These are phyloP conservation scores for Myotis daubentonii DNA, from an alignment of 2,797 vertebrate genomes.

Conservation along the genomic window DNA sequence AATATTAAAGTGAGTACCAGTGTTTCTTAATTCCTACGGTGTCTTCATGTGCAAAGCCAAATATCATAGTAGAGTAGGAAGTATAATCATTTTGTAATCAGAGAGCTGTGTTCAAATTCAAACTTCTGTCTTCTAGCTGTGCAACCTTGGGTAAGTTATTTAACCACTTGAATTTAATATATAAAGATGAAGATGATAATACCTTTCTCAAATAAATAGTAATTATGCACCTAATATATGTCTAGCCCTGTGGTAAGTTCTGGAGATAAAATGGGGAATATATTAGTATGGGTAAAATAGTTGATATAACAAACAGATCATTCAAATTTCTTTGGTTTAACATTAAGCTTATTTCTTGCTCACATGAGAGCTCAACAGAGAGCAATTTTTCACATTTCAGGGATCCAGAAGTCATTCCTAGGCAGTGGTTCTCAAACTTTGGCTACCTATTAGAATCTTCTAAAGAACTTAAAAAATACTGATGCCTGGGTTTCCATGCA, in stretches of 20 bases:
- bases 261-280: background rate
- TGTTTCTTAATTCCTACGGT: slow-evolving; percentile 8
- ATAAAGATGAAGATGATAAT: background rate
- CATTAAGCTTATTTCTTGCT: background rate
- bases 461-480: background rate
- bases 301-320: background rate
- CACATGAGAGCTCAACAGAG: background rate
- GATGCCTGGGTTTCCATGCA: background rate
- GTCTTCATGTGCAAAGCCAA: background rate
- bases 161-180: background rate
- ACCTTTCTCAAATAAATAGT: background rate
- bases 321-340: background rate
- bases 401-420: background rate
- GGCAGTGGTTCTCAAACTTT: background rate
- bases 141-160: background rate
- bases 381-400: slow-evolving; percentile 14
- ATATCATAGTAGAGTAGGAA: background rate
- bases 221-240: background rate
- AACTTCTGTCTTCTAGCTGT: background rate
- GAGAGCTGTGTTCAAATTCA: background rate
- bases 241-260: background rate
- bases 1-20: background rate
- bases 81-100: background rate
- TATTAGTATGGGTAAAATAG: background rate
- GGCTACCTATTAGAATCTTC: background rate